A percentile compares a stretch with the other conserved stretches of the same genome.
Evolutionary conservation across 2,797 vertebrate species (phyloP).

Genomic region (Sebastes hubbsi): DNA sequence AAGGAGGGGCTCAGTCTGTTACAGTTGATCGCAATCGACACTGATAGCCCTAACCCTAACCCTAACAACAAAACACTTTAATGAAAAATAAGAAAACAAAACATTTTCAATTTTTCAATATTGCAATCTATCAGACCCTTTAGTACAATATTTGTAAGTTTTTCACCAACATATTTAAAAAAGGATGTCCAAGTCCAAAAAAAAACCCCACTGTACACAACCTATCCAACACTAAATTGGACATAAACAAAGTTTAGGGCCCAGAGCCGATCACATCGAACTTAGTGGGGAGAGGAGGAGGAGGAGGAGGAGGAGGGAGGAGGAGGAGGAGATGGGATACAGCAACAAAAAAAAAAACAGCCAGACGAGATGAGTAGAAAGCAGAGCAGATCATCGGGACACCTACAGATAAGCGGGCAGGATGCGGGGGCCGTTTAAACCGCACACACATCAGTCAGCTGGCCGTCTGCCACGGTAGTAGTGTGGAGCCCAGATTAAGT

Average conservation of each 20-base stretch:
- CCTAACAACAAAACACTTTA: no score
- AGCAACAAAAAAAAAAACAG: background rate
- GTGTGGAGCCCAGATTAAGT: constrained; percentile 75
- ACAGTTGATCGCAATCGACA: no score
- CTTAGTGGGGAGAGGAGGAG: background rate
- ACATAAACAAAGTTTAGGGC: background rate
- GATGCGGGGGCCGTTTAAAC: constrained; percentile 73
- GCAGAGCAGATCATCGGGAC: constrained; percentile 65
- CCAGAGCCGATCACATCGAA: no score
- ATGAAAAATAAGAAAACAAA: no score
- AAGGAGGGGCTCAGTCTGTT: no score
- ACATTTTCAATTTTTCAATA: no score
- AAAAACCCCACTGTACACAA: no score
- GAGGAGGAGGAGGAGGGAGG: constrained; percentile 22
- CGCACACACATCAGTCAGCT: constrained; percentile 71
- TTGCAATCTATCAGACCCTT: no score
- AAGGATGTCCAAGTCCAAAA: no score
- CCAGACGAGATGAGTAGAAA: constrained; percentile 78
- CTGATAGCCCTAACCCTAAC: no score
- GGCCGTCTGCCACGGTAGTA: constrained; percentile 76
- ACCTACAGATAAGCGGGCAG: constrained; percentile 59
- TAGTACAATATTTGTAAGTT: no score
- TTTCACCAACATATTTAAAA: no score
- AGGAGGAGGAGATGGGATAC: constrained; percentile 32
- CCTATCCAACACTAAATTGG: background rate